Evolutionary conservation across 1,140 invertebrate species (phyloP).

Genomic region (Daktulosphaira vitifoliae): DNA sequence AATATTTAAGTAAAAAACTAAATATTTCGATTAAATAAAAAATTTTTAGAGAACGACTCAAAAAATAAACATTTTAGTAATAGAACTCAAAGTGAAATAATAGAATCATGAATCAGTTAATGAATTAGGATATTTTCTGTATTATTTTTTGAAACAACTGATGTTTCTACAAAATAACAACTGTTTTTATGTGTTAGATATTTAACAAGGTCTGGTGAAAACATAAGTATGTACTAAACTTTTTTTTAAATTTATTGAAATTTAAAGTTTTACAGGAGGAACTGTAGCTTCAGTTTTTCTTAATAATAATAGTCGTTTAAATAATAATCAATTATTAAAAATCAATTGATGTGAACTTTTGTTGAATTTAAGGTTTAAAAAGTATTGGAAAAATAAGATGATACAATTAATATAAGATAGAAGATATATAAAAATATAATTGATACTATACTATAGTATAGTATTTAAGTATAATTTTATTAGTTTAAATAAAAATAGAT

Average conservation of each 20-base stretch:
- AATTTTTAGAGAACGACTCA: conserved; percentile 22
- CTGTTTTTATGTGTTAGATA: conserved; percentile 34
- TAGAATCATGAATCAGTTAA: conserved; percentile 35
- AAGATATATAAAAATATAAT: too few species aligned
- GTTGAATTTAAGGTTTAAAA: conserved; percentile 26
- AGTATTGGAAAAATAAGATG: conserved; percentile 20
- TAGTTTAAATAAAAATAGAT: too few species aligned
- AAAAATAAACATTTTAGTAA: conserved; percentile 35
- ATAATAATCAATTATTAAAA: conserved; percentile 10
- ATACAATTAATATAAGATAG: too few species aligned
- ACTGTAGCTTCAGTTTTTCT: conserved; percentile 36
- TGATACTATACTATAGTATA: too few species aligned
- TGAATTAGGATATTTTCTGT: conserved; percentile 33
- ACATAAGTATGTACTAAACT: conserved; percentile 25
- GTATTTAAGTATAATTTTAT: too few species aligned
- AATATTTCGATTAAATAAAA: conserved; percentile 33
- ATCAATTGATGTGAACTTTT: background rate
- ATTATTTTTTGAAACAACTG: conserved; percentile 36
- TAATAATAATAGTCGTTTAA: too few species aligned
- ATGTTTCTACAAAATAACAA: conserved; percentile 36
- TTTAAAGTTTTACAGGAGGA: conserved; percentile 38
- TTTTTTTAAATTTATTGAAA: too few species aligned
- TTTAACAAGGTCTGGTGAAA: too few species aligned
- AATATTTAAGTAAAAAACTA: conserved; percentile 36
- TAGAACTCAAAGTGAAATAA: conserved; percentile 37